Conservation (phyloP, 2,113 vertebrate genomes). For the Brachirus orientalis region DNA sequence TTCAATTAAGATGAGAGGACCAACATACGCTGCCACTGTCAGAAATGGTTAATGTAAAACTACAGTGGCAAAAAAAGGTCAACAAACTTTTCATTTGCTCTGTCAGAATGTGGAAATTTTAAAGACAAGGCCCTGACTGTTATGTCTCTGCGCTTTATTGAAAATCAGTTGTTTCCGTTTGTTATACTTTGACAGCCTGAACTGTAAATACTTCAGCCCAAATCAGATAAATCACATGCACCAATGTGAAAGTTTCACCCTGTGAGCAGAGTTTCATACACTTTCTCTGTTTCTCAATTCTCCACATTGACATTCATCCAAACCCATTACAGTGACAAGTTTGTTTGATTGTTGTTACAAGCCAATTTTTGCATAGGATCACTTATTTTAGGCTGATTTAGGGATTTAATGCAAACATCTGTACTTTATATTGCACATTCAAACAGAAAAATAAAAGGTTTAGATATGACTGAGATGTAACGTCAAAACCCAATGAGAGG, state of each 20-base stretch:
- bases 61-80: constrained; percentile 37
- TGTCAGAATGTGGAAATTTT: constrained; percentile 31
- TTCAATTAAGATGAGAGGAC: constrained; percentile 52
- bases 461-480: too few relatives aligned
- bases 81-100: constrained; percentile 41
- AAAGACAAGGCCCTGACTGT: constrained; percentile 29
- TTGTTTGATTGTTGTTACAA: constrained; percentile 2
- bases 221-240: constrained; percentile 15
- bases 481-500: too few relatives aligned
- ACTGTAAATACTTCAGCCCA: constrained; percentile 20
- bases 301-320: neutral
- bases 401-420: neutral
- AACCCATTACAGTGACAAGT: neutral
- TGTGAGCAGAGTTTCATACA: neutral
- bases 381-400: neutral
- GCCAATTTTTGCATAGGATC: neutral
- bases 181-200: constrained; percentile 19
- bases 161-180: constrained; percentile 52
- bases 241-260: neutral
- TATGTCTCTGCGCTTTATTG: constrained; percentile 23
- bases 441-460: too few relatives aligned
- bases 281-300: constrained; percentile 3
- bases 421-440: neutral
- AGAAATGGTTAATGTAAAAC: constrained; percentile 44
- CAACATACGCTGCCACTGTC: constrained; percentile 45